phyloP scores from a whole-genome alignment of 2,888 invertebrate species.

The Limenitis arthemis region DNA sequence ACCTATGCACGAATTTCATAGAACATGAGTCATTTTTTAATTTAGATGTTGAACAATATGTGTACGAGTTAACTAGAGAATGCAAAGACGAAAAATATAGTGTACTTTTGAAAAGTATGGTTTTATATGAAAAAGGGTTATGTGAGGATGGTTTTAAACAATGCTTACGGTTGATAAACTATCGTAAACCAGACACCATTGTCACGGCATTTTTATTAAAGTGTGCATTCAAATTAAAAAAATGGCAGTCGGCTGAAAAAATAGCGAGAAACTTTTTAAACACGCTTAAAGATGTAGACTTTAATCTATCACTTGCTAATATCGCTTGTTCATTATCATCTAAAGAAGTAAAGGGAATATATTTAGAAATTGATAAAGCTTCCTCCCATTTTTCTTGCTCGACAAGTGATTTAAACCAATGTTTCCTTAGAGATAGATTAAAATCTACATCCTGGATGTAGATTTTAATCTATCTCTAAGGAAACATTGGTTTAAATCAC shows the following conservation, averaged over 20 bases:
- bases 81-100: conserved; percentile 75
- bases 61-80: conserved; percentile 64
- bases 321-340: conserved; percentile 39
- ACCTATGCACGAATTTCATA: conserved; percentile 47
- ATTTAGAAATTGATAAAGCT: conserved; percentile 50
- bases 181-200: conserved; percentile 46
- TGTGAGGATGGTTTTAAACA: conserved; percentile 69
- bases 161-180: conserved; percentile 58
- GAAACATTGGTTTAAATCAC: conserved; percentile 45
- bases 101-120: conserved; percentile 73
- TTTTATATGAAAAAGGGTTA: conserved; percentile 62
- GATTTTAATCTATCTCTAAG: conserved; percentile 35
- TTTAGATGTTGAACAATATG: conserved; percentile 61
- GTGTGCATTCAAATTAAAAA: conserved; percentile 54
- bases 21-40: conserved; percentile 41
- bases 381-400: conserved; percentile 68
- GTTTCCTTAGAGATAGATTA: conserved; percentile 38
- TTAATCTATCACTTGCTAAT: conserved; percentile 53
- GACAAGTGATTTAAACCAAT: conserved; percentile 44
- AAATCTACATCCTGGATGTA: no score
- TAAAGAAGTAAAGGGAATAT: conserved; percentile 38
- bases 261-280: conserved; percentile 52
- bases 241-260: conserved; percentile 57
- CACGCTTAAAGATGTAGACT: conserved; percentile 44
- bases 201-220: conserved; percentile 53